A percentile compares a stretch with the other conserved stretches of the same genome.
Evolutionary conservation across 2,113 vertebrate genomes (phyloP).

Genomic region (Glaucidium brasilianum): DNA sequence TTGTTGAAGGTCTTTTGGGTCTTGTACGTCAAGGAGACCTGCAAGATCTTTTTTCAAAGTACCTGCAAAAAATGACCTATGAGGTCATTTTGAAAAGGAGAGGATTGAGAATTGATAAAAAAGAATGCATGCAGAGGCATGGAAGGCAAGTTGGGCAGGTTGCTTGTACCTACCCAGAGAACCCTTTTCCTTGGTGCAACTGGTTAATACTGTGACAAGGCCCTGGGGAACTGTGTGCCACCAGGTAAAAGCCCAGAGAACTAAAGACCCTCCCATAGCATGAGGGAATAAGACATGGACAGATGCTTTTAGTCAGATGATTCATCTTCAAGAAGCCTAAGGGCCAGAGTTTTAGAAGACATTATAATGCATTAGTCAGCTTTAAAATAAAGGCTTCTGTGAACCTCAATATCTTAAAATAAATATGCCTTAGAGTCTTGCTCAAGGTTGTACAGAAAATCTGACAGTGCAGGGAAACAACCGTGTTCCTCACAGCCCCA

Average conservation of each 20-base stretch:
- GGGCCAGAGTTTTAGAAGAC: background rate
- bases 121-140: background rate
- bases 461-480: background rate
- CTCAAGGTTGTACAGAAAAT: background rate
- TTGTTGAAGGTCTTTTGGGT: rapidly evolving
- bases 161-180: background rate
- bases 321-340: background rate
- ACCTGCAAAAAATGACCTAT: background rate
- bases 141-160: background rate
- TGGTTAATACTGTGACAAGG: background rate
- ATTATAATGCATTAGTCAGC: background rate
- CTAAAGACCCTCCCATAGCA: rapidly evolving
- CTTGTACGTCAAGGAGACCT: background rate
- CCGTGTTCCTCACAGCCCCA: background rate
- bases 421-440: background rate
- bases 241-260: background rate
- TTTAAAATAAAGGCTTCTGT: background rate
- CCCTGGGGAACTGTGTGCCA: background rate
- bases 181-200: background rate
- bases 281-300: background rate
- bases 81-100: background rate
- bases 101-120: background rate
- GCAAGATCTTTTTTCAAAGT: background rate
- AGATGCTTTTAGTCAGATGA: background rate
- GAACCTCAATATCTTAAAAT: background rate